These are phyloP conservation scores for Galeopterus variegatus DNA, from an alignment of 2,113 vertebrate genomes.

Conservation along the genomic window DNA sequence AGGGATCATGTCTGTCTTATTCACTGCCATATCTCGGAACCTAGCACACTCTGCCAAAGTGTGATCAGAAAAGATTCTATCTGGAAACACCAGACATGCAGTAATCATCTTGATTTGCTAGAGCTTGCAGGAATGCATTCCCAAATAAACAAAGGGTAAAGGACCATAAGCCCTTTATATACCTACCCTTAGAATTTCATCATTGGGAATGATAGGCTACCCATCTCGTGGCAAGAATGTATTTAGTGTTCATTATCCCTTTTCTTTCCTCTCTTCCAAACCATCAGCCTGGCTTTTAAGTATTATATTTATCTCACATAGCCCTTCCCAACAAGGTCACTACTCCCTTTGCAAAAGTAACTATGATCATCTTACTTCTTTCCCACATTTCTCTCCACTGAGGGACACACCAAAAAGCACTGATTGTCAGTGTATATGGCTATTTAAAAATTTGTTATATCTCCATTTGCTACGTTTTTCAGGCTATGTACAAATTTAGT, in stretches of 20 bases:
- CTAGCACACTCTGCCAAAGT: neutral
- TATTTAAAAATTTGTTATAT: neutral
- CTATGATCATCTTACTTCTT: neutral
- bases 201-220: neutral
- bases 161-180: neutral
- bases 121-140: neutral
- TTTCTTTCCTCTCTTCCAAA: neutral
- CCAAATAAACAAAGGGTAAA: neutral
- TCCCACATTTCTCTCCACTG: neutral
- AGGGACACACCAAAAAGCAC: neutral
- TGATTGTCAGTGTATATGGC: neutral
- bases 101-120: neutral
- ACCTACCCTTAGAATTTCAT: neutral
- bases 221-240: neutral
- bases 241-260: neutral
- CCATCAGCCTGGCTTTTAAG: neutral
- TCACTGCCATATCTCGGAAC: neutral
- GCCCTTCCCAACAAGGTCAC: neutral
- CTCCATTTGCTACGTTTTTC: conserved; percentile 13
- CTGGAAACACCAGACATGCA: neutral
- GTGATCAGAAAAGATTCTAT: neutral
- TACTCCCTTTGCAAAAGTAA: neutral
- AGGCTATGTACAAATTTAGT: neutral
- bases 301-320: neutral
- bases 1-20: neutral